phyloP scores from a whole-genome alignment of 2,113 vertebrate species.

The Picathartes gymnocephalus region DNA sequence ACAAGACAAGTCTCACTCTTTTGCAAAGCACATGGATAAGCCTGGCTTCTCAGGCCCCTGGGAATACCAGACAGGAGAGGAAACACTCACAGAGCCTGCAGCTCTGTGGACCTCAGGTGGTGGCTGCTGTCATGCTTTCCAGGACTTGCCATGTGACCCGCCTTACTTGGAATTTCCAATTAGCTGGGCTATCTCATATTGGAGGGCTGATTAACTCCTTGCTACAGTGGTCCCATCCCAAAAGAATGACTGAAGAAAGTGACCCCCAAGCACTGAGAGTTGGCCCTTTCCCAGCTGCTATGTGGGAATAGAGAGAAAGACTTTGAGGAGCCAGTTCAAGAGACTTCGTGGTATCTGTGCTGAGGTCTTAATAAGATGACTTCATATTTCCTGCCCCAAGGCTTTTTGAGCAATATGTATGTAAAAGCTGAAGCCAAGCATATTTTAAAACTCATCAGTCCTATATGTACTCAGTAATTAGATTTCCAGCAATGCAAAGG shows the following conservation, averaged over 20 bases:
- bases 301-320: not conserved
- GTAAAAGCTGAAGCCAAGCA: not conserved
- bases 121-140: not conserved
- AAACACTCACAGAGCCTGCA: not conserved
- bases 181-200: not conserved
- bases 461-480: not conserved
- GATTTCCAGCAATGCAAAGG: not conserved
- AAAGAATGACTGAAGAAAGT: not conserved
- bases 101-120: not conserved
- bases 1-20: not conserved
- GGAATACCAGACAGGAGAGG: not conserved
- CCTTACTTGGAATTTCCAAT: not conserved
- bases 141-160: not conserved
- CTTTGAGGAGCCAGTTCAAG: not conserved
- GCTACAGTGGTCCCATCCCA: not conserved
- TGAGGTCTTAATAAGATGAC: not conserved
- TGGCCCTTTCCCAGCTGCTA: not conserved
- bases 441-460: not conserved
- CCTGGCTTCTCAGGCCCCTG: not conserved
- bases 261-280: fast-evolving
- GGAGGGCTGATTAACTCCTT: not conserved
- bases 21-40: not conserved
- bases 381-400: not conserved
- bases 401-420: not conserved
- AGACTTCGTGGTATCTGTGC: not conserved